Evolutionary conservation across 2,113 vertebrate genomes (phyloP).

Genomic region (Puffinus mauretanicus): DNA sequence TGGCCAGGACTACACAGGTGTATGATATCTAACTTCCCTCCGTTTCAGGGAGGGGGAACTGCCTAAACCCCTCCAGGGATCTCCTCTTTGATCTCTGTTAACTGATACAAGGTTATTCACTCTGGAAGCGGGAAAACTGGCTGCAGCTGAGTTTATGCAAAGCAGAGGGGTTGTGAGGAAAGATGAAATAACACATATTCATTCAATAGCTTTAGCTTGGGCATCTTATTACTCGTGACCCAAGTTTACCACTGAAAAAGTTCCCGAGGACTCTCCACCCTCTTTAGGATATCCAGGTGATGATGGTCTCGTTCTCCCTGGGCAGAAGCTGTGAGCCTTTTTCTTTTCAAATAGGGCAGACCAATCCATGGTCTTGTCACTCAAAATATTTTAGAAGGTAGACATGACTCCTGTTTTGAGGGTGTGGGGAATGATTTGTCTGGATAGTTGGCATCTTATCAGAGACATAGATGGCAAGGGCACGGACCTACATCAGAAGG

Average conservation of each 20-base stretch:
- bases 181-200: neutral
- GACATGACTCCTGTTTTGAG: neutral
- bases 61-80: neutral
- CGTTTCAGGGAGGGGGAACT: neutral
- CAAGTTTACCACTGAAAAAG: neutral
- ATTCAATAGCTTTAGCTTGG: neutral
- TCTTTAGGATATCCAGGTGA: neutral
- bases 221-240: neutral
- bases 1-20: neutral
- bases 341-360: neutral
- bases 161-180: neutral
- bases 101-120: neutral
- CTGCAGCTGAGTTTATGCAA: neutral
- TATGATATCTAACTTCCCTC: neutral
- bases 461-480: neutral
- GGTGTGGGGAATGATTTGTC: neutral
- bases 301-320: accelerated
- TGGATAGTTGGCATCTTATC: neutral
- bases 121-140: neutral
- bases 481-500: accelerated
- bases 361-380: neutral
- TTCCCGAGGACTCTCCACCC: neutral
- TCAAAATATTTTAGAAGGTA: neutral
- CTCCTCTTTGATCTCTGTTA: neutral
- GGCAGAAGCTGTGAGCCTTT: neutral